phyloP scores from a whole-genome alignment of 2,888 invertebrate genomes.

The Diarsia rubi region DNA sequence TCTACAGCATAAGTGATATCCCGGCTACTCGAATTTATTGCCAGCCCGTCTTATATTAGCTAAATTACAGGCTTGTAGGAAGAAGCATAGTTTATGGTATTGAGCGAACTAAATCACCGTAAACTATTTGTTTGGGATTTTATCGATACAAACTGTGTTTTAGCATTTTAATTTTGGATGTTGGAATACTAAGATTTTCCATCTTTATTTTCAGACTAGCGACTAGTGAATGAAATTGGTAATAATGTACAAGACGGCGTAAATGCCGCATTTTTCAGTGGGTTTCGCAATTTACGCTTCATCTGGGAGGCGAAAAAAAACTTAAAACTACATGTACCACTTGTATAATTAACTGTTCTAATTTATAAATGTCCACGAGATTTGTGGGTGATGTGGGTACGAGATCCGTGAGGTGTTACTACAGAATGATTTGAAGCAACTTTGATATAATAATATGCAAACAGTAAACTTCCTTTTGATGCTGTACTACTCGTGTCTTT shows the following conservation, averaged over 20 bases:
- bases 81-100: conserved; percentile 49
- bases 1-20: conserved; percentile 44
- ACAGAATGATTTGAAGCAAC: not conserved
- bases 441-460: not conserved
- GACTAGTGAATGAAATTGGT: conserved; percentile 46
- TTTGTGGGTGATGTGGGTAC: conserved; percentile 6
- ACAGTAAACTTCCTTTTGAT: conserved; percentile 3
- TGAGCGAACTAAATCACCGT: conserved; percentile 44
- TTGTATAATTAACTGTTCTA: conserved; percentile 25
- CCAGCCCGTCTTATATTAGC: conserved; percentile 39
- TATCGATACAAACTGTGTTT: conserved; percentile 37
- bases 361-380: conserved; percentile 25
- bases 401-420: not conserved
- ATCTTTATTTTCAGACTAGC: conserved; percentile 46
- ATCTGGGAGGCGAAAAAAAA: not conserved
- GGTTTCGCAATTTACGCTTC: conserved; percentile 25
- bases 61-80: conserved; percentile 47
- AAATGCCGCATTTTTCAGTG: conserved; percentile 4
- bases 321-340: conserved; percentile 21
- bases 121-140: conserved; percentile 55
- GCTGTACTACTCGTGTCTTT: conserved; percentile 26
- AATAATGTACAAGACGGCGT: conserved; percentile 31
- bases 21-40: conserved; percentile 48
- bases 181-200: conserved; percentile 20
- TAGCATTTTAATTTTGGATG: conserved; percentile 32